Percentiles rank a stretch among this genome's conserved stretches.
These are phyloP conservation scores for Andrena hattorfiana DNA, from an alignment of 2,888 invertebrate species.

Conservation along the genomic window DNA sequence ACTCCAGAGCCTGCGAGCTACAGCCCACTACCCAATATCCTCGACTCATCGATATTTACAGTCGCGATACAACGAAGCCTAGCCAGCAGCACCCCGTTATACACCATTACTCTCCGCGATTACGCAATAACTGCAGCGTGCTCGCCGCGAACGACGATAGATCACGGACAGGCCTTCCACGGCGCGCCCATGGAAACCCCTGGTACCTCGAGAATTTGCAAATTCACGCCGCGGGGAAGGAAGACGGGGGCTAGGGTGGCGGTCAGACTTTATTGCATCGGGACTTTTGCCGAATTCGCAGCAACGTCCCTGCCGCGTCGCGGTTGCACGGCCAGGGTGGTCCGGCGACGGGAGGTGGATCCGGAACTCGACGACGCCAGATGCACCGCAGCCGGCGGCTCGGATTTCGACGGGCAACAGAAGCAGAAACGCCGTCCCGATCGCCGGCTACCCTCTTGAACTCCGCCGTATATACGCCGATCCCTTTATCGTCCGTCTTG, in stretches of 20 bases:
- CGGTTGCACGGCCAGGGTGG: constrained; percentile 16
- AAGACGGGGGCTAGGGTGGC: not conserved
- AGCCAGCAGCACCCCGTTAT: not conserved
- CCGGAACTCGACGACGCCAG: constrained; percentile 40
- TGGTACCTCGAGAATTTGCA: constrained; percentile 67
- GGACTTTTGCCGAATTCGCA: constrained; percentile 68
- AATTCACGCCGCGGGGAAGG: constrained; percentile 63
- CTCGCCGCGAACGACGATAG: constrained; percentile 31
- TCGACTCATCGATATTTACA: constrained; percentile 47
- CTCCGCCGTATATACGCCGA: not conserved
- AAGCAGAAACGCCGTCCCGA: constrained; percentile 46
- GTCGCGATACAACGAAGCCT: constrained; percentile 11
- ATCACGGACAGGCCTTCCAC: constrained; percentile 33
- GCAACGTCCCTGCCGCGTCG: constrained; percentile 19
- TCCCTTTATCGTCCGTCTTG: constrained; percentile 13
- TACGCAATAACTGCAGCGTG: constrained; percentile 45
- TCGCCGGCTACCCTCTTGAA: constrained; percentile 33
- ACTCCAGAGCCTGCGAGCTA: not conserved
- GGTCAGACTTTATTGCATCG: constrained; percentile 72
- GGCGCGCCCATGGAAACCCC: not conserved
- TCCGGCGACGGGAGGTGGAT: not conserved
- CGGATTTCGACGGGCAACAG: constrained; percentile 38
- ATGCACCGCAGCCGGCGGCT: constrained; percentile 47
- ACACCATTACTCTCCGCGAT: constrained; percentile 31
- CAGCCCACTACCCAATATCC: not conserved